phyloP scores from a whole-genome alignment of 2,113 vertebrate species.

The Phyllostomus hastatus region DNA sequence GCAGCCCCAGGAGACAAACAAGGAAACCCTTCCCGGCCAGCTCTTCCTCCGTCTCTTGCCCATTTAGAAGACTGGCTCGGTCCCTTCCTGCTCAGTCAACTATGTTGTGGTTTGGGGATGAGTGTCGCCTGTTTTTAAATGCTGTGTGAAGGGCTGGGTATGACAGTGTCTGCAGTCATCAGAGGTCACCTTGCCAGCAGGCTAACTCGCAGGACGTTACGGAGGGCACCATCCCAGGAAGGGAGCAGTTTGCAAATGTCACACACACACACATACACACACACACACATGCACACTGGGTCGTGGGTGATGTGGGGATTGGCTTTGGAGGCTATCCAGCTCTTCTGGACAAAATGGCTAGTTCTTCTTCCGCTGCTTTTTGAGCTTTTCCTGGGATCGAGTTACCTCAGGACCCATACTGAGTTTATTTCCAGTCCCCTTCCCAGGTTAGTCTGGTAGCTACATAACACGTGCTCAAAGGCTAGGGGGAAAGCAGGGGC shows the following conservation, averaged over 20 bases:
- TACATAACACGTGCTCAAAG: not conserved
- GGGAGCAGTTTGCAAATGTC: conserved; percentile 28
- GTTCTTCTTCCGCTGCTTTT: not conserved
- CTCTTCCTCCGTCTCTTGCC: not conserved
- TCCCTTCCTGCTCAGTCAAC: conserved; percentile 35
- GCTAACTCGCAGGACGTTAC: not conserved
- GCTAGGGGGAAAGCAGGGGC: not conserved
- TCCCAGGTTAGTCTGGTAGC: not conserved
- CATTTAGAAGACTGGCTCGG: not conserved
- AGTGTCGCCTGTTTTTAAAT: not conserved
- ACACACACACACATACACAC: not conserved
- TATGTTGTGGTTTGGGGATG: not conserved
- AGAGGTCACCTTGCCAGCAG: not conserved
- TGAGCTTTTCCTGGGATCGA: conserved; percentile 16
- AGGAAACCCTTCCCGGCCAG: conserved; percentile 37
- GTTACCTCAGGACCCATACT: not conserved
- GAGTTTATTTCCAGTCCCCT: not conserved
- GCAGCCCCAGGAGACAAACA: conserved; percentile 50
- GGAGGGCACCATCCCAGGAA: not conserved
- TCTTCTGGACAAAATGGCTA: not conserved
- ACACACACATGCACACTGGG: fast-evolving
- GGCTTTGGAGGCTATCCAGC: conserved; percentile 49
- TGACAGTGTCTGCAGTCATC: not conserved
- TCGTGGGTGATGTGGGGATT: conserved; percentile 1
- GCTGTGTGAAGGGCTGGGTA: not conserved